phyloP scores from a whole-genome alignment of 2,113 vertebrate species.

The Lamprologus sp. region DNA sequence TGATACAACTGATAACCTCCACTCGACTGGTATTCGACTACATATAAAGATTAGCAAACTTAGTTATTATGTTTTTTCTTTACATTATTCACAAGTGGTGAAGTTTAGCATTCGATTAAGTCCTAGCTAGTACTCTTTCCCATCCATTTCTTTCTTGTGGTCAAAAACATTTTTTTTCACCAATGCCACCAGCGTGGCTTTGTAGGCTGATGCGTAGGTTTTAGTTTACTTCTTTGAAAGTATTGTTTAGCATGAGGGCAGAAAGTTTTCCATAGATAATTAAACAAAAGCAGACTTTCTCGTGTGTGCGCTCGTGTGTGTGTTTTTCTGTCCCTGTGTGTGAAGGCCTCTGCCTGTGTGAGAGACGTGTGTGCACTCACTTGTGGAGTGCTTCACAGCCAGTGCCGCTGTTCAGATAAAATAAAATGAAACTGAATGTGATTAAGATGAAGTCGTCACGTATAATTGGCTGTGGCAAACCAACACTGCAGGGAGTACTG shows the following conservation, averaged over 20 bases:
- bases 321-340: neutral
- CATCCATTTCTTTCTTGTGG: neutral
- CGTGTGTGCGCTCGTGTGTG: neutral
- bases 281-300: neutral
- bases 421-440: slow-evolving; percentile 64
- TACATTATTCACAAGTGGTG: neutral
- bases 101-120: neutral
- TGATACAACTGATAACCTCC: neutral
- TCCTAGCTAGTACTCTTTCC: neutral
- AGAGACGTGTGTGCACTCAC: slow-evolving; percentile 18
- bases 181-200: neutral
- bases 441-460: slow-evolving; percentile 70
- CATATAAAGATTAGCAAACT: neutral
- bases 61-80: neutral
- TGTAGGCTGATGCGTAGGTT: neutral
- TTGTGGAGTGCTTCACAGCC: slow-evolving; percentile 36
- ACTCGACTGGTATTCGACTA: neutral
- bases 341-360: neutral
- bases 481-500: slow-evolving; percentile 42
- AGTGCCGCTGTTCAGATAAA: slow-evolving; percentile 41
- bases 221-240: neutral
- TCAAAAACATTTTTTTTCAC: neutral
- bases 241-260: neutral
- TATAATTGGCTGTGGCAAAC: slow-evolving; percentile 49
- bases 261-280: neutral